A percentile compares a stretch with the other conserved stretches of the same genome.
These are phyloP conservation scores for Enteromius treurensis DNA, from an alignment of 2,797 vertebrate species.

Conservation along the genomic window DNA sequence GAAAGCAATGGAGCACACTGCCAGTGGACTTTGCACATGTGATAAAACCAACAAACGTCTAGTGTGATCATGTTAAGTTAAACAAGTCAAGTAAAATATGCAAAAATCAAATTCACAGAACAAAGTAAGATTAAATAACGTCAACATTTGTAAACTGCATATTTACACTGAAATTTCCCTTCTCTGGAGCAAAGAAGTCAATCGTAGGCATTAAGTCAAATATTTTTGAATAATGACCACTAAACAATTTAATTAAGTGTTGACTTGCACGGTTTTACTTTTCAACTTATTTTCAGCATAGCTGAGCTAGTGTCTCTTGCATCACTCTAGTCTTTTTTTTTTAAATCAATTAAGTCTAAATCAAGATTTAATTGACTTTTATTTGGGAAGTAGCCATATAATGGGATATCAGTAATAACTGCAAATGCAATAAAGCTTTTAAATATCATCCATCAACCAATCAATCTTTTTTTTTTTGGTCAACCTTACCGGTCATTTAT, in stretches of 20 bases:
- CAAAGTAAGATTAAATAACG: background rate
- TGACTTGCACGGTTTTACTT: background rate
- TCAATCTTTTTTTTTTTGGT: background rate
- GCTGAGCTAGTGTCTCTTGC: background rate
- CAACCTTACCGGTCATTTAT: background rate
- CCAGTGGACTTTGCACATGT: constrained; percentile 35
- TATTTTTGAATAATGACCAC: background rate
- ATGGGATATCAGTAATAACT: background rate
- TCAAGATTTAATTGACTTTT: background rate
- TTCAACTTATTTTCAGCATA: background rate
- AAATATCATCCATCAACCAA: background rate
- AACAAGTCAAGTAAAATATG: background rate
- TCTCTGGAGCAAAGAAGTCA: background rate
- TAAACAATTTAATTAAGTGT: background rate
- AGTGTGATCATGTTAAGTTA: background rate
- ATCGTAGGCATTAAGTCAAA: background rate
- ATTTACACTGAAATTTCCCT: background rate
- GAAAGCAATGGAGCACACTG: background rate
- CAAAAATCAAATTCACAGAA: background rate
- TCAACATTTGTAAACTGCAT: background rate
- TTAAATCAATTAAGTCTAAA: background rate
- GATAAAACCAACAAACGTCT: constrained; percentile 30
- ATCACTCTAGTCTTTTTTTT: background rate
- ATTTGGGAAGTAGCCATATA: background rate
- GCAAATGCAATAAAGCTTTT: background rate